Conservation (phyloP, 64 coral and sea anemone species). For the Montipora foliosa region DNA sequence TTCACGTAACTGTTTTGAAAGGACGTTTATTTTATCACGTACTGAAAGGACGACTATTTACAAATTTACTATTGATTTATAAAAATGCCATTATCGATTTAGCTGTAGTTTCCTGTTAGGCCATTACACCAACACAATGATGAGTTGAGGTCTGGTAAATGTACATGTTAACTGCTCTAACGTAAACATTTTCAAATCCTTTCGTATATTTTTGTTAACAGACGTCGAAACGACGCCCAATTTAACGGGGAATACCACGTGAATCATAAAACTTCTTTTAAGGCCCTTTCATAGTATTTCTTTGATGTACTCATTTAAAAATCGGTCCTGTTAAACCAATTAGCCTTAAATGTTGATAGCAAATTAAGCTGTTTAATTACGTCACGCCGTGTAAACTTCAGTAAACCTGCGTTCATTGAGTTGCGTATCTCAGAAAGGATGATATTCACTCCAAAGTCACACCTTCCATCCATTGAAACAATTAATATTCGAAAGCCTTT, state of each 20-base stretch:
- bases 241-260: neutral
- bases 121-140: neutral
- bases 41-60: neutral
- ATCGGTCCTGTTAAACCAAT: neutral
- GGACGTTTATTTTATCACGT: neutral
- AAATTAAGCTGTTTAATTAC: neutral
- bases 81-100: neutral
- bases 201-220: neutral
- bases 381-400: neutral
- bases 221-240: neutral
- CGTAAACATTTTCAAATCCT: neutral
- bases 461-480: too few species aligned
- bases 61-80: neutral
- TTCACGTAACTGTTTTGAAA: neutral
- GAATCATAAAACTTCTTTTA: neutral
- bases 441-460: too few species aligned
- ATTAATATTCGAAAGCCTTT: too few species aligned
- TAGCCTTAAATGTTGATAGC: neutral
- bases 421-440: too few species aligned
- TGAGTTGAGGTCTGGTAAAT: neutral
- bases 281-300: neutral
- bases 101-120: slow-evolving; percentile 21
- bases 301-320: neutral
- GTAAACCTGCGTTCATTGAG: too few species aligned
- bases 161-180: neutral